Conservation (phyloP, 2,113 vertebrate species). For the Atrichornis clamosus region DNA sequence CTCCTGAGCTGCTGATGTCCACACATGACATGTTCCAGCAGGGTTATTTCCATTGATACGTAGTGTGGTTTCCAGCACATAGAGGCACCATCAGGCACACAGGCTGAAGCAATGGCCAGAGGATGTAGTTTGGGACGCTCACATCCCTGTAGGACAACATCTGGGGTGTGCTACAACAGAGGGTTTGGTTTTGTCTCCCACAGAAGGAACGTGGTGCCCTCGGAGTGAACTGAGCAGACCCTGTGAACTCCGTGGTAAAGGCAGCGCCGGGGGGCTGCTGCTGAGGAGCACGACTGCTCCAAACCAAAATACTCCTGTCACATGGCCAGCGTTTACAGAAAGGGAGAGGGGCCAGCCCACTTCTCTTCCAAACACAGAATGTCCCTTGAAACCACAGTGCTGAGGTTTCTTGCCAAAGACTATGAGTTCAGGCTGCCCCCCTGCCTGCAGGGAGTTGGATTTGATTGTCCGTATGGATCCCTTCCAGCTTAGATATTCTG, state of each 20-base stretch:
- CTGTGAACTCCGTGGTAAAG: neutral
- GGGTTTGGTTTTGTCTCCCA: neutral
- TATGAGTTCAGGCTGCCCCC: neutral
- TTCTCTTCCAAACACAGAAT: neutral
- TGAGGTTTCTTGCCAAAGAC: neutral
- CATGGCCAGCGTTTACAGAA: neutral
- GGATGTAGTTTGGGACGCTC: neutral
- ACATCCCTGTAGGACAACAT: neutral
- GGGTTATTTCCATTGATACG: neutral
- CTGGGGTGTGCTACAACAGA: neutral
- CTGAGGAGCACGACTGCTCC: neutral
- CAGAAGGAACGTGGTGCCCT: too few relatives aligned
- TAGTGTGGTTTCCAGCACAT: neutral
- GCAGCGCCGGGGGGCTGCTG: neutral
- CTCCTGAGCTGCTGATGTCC: neutral
- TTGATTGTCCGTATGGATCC: neutral
- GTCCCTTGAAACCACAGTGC: neutral
- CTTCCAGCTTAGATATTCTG: neutral
- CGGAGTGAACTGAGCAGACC: neutral
- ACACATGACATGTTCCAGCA: rapidly evolving
- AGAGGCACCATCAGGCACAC: neutral
- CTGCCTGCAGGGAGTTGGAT: neutral
- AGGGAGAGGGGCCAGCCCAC: neutral
- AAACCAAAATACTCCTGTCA: neutral
- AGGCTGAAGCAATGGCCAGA: neutral